These are phyloP conservation scores for Coecobrya sp. DNA, from an alignment of 2,888 invertebrate genomes.

Conservation along the genomic window DNA sequence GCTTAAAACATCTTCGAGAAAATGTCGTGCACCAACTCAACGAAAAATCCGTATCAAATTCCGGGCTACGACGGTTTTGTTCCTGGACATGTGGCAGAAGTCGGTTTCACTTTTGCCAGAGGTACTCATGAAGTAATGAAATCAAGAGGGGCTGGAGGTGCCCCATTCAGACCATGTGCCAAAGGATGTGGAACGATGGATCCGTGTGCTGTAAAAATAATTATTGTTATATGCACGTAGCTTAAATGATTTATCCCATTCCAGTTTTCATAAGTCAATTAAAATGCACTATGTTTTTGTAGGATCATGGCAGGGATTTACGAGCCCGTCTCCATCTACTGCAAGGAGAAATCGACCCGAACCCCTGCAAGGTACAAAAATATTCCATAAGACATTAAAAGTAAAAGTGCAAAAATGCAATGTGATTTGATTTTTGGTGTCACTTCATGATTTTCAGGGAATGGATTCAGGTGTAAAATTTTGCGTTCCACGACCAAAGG, in stretches of 20 bases:
- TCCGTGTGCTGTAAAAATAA: conserved; percentile 78
- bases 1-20: background rate
- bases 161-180: conserved; percentile 64
- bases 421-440: background rate
- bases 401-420: background rate
- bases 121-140: conserved; percentile 83
- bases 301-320: conserved; percentile 83
- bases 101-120: conserved; percentile 78
- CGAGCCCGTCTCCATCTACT: conserved; percentile 83
- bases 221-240: no score
- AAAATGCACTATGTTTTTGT: background rate
- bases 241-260: background rate
- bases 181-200: conserved; percentile 80
- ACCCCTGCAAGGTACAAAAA: conserved; percentile 82
- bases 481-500: conserved; percentile 81
- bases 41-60: conserved; percentile 82
- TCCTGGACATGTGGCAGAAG: conserved; percentile 69
- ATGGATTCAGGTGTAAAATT: conserved; percentile 81
- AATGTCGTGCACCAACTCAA: conserved; percentile 78
- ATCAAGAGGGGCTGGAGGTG: conserved; percentile 60
- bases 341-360: conserved; percentile 85
- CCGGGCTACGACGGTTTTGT: conserved; percentile 83
- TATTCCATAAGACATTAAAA: background rate
- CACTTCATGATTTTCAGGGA: conserved; percentile 57
- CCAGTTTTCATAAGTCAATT: background rate